phyloP scores from a whole-genome alignment of 2,797 vertebrate genomes.

The Cynodonichthys magdalenae region DNA sequence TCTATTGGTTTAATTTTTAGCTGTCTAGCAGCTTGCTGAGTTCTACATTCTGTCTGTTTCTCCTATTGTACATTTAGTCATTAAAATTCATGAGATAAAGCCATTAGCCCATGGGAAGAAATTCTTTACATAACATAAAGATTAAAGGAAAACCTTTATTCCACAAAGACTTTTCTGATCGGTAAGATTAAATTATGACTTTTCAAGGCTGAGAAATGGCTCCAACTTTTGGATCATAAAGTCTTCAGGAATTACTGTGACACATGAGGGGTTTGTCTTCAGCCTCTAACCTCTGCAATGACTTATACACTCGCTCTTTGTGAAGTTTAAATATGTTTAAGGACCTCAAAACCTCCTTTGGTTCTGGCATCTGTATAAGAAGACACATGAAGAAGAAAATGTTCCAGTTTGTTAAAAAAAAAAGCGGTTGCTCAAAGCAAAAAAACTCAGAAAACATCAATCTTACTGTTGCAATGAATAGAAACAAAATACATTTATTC shows the following conservation, averaged over 20 bases:
- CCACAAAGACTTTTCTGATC: constrained; percentile 6
- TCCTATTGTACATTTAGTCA: constrained; percentile 21
- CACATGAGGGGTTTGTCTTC: constrained; percentile 60
- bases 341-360: constrained; percentile 48
- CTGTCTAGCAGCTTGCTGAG: constrained; percentile 17
- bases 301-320: constrained; percentile 52
- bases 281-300: constrained; percentile 43
- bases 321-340: constrained; percentile 70
- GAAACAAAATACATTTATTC: constrained; percentile 17
- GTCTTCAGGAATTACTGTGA: constrained; percentile 37
- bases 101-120: constrained; percentile 25
- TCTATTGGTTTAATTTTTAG: constrained; percentile 15
- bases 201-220: constrained; percentile 23
- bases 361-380: constrained; percentile 50
- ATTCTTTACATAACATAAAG: constrained; percentile 4
- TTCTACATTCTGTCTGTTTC: constrained; percentile 27
- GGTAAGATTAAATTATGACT: constrained; percentile 6
- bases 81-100: constrained; percentile 43
- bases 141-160: constrained; percentile 23
- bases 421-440: constrained; percentile 35
- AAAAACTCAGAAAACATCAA: constrained; percentile 14
- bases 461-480: constrained; percentile 14
- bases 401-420: constrained; percentile 38
- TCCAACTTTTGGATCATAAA: constrained; percentile 18
- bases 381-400: constrained; percentile 29